Base-by-base conservation (phyloP, 1,140 invertebrate genomes). In the Drosophila takahashii region DNA sequence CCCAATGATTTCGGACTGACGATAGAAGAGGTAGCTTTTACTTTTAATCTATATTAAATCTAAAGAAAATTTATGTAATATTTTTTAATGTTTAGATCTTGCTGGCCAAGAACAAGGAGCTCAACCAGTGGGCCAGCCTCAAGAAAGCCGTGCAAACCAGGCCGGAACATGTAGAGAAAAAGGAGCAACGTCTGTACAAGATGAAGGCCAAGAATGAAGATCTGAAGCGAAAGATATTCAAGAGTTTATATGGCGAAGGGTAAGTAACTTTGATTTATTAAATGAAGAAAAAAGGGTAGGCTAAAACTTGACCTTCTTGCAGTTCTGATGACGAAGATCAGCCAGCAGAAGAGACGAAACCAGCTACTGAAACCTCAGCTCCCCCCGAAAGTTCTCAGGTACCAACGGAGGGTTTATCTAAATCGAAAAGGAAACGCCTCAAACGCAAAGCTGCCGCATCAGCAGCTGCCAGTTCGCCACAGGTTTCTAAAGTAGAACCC, bases 41-140 rank as follows among this genome's bases (percentile, higher is more conserved):
- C 3, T 2, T 11, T 11, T 8, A 16, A 1, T 0, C 6, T 8
- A 0, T 10, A 3, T 39, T 8, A 1, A n/a, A 0, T 18, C 2
- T 0, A 4, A 8, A 15, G 11, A 0, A 11, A 15, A 11, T 1
- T 4, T 41, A 18, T 10, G 8, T 18, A 7, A 9, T 4, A 9
- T 2, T 41, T 8, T 58, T 11, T 39, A 7, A 8, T 47, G 45
- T 69, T 0, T 29, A 86, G 83, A 87, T 99, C 91, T 93, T 99
- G 64, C 93, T 95, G 81, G 97, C 97, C 37, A 96, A 98, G 90
- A 98, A 99, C 89, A 96, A 95, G 83, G 98, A 99, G 93, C 93
- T 99, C 4, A 99, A 99, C 90, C 95, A 95, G 73, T 99, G 98
- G 98, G 97, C 96, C 85, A 97, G 98, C 1, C 92, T 99, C 3